Evolutionary conservation across 1,140 invertebrate genomes (phyloP).

Genomic region (Patella vulgata): DNA sequence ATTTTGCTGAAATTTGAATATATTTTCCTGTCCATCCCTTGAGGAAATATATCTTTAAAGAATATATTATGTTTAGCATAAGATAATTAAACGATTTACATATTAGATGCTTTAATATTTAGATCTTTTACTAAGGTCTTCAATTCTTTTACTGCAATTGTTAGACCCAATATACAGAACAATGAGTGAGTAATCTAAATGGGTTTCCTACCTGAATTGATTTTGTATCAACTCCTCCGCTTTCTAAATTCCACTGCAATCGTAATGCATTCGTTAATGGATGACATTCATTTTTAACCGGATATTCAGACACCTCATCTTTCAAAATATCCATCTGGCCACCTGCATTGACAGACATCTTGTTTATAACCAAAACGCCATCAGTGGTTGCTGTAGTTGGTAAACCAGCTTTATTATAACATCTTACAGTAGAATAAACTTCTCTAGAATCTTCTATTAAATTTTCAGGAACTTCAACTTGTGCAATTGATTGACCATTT

Average conservation of each 20-base stretch:
- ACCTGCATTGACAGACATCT: background rate
- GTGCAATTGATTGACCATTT: background rate
- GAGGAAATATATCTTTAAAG: too few relatives aligned
- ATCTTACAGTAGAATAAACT: conserved; percentile 30
- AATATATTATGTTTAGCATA: too few relatives aligned
- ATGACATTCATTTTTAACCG: conserved; percentile 19
- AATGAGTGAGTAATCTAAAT: background rate
- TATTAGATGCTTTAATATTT: background rate
- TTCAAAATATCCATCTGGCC: conserved; percentile 8
- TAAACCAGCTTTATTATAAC: conserved; percentile 36
- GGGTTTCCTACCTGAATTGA: background rate
- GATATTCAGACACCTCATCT: conserved; percentile 18
- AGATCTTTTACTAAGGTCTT: background rate
- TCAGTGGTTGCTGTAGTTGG: conserved; percentile 18
- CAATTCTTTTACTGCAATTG: background rate
- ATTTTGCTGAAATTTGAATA: too few relatives aligned
- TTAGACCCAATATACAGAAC: background rate
- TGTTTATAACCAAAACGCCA: conserved; percentile 31
- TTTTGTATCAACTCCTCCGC: background rate
- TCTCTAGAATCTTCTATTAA: background rate
- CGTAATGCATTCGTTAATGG: background rate
- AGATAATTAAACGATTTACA: background rate
- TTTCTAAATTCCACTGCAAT: conserved; percentile 3
- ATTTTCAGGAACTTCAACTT: background rate
- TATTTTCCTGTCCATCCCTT: too few relatives aligned